These are phyloP conservation scores for Nezara viridula DNA, from an alignment of 2,888 invertebrate species.

Conservation along the genomic window DNA sequence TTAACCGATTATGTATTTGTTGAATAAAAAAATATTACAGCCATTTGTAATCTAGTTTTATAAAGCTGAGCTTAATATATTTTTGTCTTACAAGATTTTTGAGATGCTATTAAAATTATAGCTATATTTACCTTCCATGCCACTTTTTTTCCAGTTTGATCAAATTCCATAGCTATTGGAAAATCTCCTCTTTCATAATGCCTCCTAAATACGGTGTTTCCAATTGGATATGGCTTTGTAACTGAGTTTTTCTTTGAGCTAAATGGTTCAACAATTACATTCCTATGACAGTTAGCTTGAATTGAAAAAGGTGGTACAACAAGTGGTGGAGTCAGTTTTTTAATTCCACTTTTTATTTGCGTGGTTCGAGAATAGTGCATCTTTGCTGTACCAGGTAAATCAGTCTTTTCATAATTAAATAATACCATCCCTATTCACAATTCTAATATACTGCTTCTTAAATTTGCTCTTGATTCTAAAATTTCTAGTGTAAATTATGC, in stretches of 20 bases:
- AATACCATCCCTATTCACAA: not conserved
- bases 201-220: constrained; percentile 76
- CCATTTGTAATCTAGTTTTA: too few relatives aligned
- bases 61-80: too few relatives aligned
- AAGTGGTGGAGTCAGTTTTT: constrained; percentile 29
- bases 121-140: constrained; percentile 74
- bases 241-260: constrained; percentile 63
- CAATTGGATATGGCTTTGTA: constrained; percentile 69
- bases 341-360: not conserved
- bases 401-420: not conserved
- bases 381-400: not conserved
- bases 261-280: constrained; percentile 79
- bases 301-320: constrained; percentile 87
- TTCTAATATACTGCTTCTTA: not conserved
- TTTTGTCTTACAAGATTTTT: not conserved
- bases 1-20: too few relatives aligned
- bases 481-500: not conserved
- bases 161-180: constrained; percentile 82
- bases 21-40: too few relatives aligned
- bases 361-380: not conserved
- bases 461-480: not conserved
- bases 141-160: constrained; percentile 68
- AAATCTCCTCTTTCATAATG: constrained; percentile 86
- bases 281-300: constrained; percentile 82
- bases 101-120: too few relatives aligned